Evolutionary conservation across 2,113 vertebrate species (phyloP).

Genomic region (Jaculus jaculus): DNA sequence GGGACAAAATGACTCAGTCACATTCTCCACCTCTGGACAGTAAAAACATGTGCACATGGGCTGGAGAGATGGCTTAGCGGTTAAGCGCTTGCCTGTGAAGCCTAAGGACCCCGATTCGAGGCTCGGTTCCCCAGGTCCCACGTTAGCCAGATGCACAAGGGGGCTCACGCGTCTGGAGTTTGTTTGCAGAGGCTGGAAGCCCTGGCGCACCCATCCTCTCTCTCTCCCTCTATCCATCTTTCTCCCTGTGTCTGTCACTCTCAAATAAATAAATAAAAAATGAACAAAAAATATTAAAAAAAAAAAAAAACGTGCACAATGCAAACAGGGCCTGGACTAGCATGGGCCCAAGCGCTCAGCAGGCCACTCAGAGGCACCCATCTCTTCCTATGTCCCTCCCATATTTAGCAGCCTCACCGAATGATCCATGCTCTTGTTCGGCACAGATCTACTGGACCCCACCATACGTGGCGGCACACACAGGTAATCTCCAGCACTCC

Average conservation of each 20-base stretch:
- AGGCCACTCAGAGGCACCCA: background rate
- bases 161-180: no score
- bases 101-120: no score
- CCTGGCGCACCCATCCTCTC: no score
- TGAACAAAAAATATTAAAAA: no score
- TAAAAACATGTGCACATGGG: background rate
- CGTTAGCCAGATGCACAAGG: no score
- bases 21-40: background rate
- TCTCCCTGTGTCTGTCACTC: no score
- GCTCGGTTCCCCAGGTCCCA: no score
- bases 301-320: background rate
- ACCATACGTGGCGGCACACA: background rate
- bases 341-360: background rate
- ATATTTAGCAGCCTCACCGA: background rate
- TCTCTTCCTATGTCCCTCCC: background rate
- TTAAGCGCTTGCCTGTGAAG: no score
- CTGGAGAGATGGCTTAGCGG: no score
- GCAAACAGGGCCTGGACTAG: background rate
- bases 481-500: background rate
- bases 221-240: no score
- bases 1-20: background rate
- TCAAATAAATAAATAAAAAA: no score
- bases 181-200: no score
- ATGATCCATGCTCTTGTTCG: background rate
- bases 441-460: background rate